phyloP scores from a whole-genome alignment of 2,113 vertebrate genomes.

The Murina feae region DNA sequence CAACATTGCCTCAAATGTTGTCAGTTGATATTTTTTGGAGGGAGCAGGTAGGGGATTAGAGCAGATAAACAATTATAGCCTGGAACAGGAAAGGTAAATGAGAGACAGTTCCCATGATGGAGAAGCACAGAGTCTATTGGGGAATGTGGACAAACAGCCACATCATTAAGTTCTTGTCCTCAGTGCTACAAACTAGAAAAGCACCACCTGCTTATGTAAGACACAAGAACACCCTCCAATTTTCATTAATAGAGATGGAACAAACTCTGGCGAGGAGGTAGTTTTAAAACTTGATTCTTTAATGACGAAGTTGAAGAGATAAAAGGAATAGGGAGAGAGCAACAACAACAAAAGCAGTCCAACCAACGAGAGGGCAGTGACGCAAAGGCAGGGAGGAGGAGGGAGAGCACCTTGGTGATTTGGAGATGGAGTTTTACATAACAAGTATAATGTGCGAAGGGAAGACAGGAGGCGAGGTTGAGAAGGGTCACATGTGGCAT shows the following conservation, averaged over 20 bases:
- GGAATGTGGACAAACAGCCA: neutral
- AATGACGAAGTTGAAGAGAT: neutral
- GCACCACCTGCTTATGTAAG: neutral
- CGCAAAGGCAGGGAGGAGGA: neutral
- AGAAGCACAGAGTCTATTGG: neutral
- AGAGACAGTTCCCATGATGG: neutral
- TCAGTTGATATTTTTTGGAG: neutral
- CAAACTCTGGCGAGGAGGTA: neutral
- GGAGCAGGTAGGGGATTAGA: neutral
- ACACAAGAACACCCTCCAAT: neutral
- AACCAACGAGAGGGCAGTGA: neutral
- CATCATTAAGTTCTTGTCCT: neutral
- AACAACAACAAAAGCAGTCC: neutral
- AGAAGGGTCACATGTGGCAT: neutral
- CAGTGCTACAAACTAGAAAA: neutral
- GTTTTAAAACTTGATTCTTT: neutral
- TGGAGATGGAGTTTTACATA: neutral
- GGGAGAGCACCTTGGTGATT: too few relatives aligned
- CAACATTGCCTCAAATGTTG: neutral
- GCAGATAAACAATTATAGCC: neutral
- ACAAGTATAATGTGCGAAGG: neutral
- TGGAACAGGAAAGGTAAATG: neutral
- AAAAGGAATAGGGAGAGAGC: neutral
- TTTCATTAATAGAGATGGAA: neutral
- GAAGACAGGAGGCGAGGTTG: neutral